These are phyloP conservation scores for Andrena trimmerana DNA, from an alignment of 2,888 invertebrate genomes.

Conservation along the genomic window DNA sequence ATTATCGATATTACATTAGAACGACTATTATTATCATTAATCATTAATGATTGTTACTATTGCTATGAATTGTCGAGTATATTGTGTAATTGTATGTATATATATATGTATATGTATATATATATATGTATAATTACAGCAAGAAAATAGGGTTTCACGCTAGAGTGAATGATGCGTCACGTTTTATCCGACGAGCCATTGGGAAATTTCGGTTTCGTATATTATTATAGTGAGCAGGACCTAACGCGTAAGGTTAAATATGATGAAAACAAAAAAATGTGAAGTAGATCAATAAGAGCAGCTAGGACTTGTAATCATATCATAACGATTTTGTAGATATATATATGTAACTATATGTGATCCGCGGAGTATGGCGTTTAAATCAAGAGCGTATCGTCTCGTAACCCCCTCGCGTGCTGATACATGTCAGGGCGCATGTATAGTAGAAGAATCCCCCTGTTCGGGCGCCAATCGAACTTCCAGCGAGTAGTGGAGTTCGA, in stretches of 20 bases:
- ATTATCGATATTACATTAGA: conserved; percentile 54
- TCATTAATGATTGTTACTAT: conserved; percentile 49
- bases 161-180: conserved; percentile 53
- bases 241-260: conserved; percentile 63
- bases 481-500: not conserved
- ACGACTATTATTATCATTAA: conserved; percentile 51
- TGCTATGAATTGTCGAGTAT: conserved; percentile 42
- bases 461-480: not conserved
- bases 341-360: conserved; percentile 65
- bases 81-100: conserved; percentile 44
- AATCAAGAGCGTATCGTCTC: conserved; percentile 66
- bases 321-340: conserved; percentile 75
- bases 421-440: conserved; percentile 2
- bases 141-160: conserved; percentile 43
- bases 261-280: conserved; percentile 15
- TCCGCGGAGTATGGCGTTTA: conserved; percentile 62
- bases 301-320: conserved; percentile 79
- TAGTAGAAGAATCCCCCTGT: conserved; percentile 18
- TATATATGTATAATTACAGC: conserved; percentile 22
- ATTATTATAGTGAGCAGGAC: conserved; percentile 66
- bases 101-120: conserved; percentile 6
- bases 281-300: conserved; percentile 63
- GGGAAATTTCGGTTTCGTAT: conserved; percentile 45
- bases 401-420: conserved; percentile 25
- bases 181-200: conserved; percentile 54